Conservation (phyloP, 2,113 vertebrate species). For the Ochotona princeps region DNA sequence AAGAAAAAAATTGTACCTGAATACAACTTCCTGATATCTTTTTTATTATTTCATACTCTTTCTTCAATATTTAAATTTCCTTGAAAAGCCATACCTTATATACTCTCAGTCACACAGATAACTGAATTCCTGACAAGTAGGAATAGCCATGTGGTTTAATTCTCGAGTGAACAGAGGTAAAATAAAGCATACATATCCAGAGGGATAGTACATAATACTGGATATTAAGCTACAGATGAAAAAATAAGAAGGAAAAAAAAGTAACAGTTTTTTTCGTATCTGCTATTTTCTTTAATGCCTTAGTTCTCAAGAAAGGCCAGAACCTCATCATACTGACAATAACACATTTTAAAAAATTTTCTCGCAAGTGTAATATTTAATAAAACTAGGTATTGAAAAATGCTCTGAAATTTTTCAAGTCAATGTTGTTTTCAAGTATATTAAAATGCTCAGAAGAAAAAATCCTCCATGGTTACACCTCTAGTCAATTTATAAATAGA, state of each 20-base stretch:
- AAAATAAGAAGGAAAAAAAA: conserved; percentile 71
- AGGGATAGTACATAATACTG: conserved; percentile 84
- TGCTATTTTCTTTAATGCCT: conserved; percentile 82
- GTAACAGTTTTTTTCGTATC: conserved; percentile 75
- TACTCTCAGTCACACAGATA: conserved; percentile 75
- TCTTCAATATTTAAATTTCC: conserved; percentile 79
- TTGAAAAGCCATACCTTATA: conserved; percentile 75
- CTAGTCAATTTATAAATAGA: conserved; percentile 85
- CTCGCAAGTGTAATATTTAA: conserved; percentile 82
- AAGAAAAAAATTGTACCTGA: conserved; percentile 85
- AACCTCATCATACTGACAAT: conserved; percentile 77
- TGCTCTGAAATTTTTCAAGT: conserved; percentile 86
- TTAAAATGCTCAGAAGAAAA: conserved; percentile 87
- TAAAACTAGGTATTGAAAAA: conserved; percentile 87
- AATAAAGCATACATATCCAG: conserved; percentile 80
- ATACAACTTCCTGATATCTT: conserved; percentile 79
- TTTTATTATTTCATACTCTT: conserved; percentile 71
- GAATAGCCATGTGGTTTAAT: conserved; percentile 73
- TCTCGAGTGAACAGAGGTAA: conserved; percentile 77
- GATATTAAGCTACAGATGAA: conserved; percentile 77
- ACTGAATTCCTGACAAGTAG: conserved; percentile 71
- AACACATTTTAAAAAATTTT: conserved; percentile 82
- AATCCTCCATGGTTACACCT: conserved; percentile 84
- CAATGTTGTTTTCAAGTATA: conserved; percentile 87
- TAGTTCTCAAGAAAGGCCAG: conserved; percentile 81